Base-by-base conservation (phyloP, 2,888 invertebrate genomes). In the Oasisia sp. region DNA sequence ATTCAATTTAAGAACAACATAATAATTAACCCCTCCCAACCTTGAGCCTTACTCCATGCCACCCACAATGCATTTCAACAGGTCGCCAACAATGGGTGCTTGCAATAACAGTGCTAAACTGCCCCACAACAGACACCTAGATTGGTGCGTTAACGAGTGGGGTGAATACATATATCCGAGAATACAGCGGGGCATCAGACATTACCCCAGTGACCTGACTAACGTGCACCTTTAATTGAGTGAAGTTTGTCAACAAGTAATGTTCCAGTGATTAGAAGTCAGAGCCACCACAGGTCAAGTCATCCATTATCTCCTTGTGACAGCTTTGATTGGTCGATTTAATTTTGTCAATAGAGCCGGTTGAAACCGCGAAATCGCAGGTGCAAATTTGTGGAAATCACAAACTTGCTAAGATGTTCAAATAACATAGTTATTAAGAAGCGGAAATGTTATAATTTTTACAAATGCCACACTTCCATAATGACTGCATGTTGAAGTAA, bases 171-270 rank as follows among this genome's bases (percentile, higher is more conserved):
- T 74, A 74, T 74, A 74, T 74, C 27, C 5, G 74, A 7, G 27
- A 74, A 27, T 74, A 74, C 74, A 74, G 27, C 74, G 0, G 74
- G 74, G 74, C 74, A n/a, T n/a, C 27, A 74, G n/a, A 74, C 74
- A 74, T 74, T 74, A 74, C 74, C 74, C 74, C 74, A 74, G 74
- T 74, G 74, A 74, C 74, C 74, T 74, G 74, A 74, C 74, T 74
- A 5, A 74, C 27, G 14, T 74, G 74, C 74, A 74, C 74, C 74
- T 74, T 74, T 74, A 74, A 74, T 74, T 74, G 74, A 74, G 74
- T 74, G 74, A 74, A 14, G 27, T n/a, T 74, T 74, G 74, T 74
- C 74, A 74, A 74, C 74, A 74, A 74, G 74, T 74, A 74, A 74
- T 74, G 27, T 74, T 74, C 74, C 1, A 7, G 19, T 74, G n/a